A percentile compares a stretch with the other conserved stretches of the same genome.
phyloP scores from a whole-genome alignment of 2,797 vertebrate species.

The Thaleichthys pacificus region DNA sequence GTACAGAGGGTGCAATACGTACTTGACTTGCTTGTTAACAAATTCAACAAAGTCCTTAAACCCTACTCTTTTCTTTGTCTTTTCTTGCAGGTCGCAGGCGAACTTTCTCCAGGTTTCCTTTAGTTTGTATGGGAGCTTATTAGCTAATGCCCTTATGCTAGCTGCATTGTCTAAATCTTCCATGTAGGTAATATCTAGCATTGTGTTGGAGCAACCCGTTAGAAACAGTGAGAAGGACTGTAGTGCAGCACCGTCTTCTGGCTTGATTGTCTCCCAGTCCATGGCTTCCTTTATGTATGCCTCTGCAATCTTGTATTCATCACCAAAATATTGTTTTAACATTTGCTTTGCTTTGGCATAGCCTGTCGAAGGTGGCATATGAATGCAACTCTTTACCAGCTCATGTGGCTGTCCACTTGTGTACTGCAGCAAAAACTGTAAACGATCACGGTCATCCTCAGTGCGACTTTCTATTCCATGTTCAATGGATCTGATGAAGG shows the following conservation, averaged over 20 bases:
- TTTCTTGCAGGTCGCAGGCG: slow-evolving; percentile 21
- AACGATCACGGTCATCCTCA: slow-evolving; percentile 9
- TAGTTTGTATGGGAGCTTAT: slow-evolving; percentile 16
- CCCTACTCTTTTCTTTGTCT: slow-evolving; percentile 9
- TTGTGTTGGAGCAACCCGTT: slow-evolving; percentile 11
- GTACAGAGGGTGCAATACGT: slow-evolving; percentile 10
- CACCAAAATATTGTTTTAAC: slow-evolving; percentile 27
- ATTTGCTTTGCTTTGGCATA: slow-evolving; percentile 27
- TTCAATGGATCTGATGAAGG: slow-evolving; percentile 12
- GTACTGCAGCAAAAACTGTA: slow-evolving; percentile 3
- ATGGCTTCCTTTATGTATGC: slow-evolving; percentile 25
- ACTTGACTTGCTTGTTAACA: slow-evolving; percentile 14
- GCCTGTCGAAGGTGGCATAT: slow-evolving; percentile 17
- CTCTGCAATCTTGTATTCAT: slow-evolving; percentile 30
- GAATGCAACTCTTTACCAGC: slow-evolving; percentile 31
- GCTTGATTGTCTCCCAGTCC: slow-evolving; percentile 19
- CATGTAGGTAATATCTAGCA: slow-evolving; percentile 24
- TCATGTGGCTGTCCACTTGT: neutral
- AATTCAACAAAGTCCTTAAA: slow-evolving; percentile 30
- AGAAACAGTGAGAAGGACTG: slow-evolving; percentile 14
- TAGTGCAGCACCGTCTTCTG: slow-evolving; percentile 1
- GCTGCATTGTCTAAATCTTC: slow-evolving; percentile 22
- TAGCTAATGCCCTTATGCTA: slow-evolving; percentile 11
- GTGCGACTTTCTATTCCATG: slow-evolving; percentile 8
- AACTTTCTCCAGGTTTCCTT: slow-evolving; percentile 15